Conservation (phyloP, 2,797 vertebrate genomes). For the Dromococcyx pavoninus region DNA sequence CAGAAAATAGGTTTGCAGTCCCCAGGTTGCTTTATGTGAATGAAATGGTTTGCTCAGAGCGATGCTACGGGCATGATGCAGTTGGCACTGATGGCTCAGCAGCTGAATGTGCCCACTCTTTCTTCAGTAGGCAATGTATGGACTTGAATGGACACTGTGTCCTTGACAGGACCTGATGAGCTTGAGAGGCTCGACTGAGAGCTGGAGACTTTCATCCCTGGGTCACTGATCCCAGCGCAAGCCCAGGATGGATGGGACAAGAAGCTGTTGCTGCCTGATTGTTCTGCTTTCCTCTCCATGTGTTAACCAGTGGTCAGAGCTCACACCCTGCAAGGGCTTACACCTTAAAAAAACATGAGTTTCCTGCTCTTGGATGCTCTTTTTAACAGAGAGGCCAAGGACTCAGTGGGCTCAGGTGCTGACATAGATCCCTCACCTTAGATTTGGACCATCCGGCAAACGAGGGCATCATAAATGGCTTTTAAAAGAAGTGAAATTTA, state of each 20-base stretch:
- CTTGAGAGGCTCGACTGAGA: not conserved
- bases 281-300: not conserved
- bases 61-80: not conserved
- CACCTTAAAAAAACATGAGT: not conserved
- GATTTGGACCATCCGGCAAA: not conserved
- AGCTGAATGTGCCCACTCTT: not conserved
- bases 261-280: not conserved
- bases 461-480: not conserved
- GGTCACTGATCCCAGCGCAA: not conserved
- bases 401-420: accelerated
- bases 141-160: not conserved
- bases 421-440: not conserved
- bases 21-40: not conserved
- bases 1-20: not conserved
- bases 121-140: not conserved
- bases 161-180: not conserved
- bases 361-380: not conserved
- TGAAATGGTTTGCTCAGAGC: not conserved
- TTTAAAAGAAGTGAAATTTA: not conserved
- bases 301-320: not conserved
- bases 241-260: not conserved
- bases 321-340: not conserved
- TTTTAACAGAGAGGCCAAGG: not conserved
- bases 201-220: not conserved
- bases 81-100: not conserved